Conservation (phyloP, 2,797 vertebrate species). For the Mastacembelus armatus region DNA sequence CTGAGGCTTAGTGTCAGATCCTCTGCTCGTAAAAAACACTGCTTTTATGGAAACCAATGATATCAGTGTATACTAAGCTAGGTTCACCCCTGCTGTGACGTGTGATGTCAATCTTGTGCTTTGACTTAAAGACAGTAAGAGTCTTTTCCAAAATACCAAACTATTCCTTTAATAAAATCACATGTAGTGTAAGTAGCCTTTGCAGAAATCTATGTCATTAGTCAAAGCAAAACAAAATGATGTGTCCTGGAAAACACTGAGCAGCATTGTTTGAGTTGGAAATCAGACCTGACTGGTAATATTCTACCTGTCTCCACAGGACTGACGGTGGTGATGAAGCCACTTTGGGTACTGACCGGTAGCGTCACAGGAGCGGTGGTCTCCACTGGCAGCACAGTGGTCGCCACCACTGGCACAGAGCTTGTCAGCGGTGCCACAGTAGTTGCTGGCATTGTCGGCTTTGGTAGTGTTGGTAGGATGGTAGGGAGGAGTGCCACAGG, state of each 20-base stretch:
- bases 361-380: slow-evolving; percentile 69
- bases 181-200: not conserved
- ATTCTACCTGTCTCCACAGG: slow-evolving; percentile 84
- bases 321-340: slow-evolving; percentile 79
- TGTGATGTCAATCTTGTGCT: too few species aligned
- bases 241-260: slow-evolving; percentile 51
- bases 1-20: slow-evolving; percentile 7
- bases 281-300: slow-evolving; percentile 75
- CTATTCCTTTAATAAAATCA: not conserved
- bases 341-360: slow-evolving; percentile 84
- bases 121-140: too few species aligned
- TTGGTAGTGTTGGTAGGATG: slow-evolving; percentile 34
- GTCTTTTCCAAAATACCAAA: not conserved
- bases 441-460: slow-evolving; percentile 46
- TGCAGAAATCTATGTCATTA: not conserved
- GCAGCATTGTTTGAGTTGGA: slow-evolving; percentile 51
- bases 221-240: slow-evolving; percentile 17
- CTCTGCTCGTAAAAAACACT: not conserved
- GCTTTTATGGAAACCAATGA: not conserved
- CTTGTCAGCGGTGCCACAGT: slow-evolving; percentile 47
- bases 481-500: slow-evolving; percentile 50
- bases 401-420: slow-evolving; percentile 46
- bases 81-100: too few species aligned
- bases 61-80: not conserved
- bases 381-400: slow-evolving; percentile 58